Base-by-base conservation (phyloP, 2,113 vertebrate species). In the Cyprinodon tularosa region DNA sequence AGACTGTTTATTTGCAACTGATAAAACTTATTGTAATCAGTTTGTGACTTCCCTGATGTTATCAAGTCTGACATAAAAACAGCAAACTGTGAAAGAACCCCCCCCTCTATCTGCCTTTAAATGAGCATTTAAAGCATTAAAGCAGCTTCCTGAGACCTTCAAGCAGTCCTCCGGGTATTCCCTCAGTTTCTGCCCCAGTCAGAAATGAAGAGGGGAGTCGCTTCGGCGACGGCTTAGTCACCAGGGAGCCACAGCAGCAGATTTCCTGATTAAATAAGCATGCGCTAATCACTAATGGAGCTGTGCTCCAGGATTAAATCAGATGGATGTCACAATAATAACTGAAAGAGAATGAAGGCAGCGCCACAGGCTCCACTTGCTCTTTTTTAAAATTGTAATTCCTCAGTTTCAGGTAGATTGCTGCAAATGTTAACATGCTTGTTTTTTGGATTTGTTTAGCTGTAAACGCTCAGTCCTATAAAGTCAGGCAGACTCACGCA, bases 201-300 rank as follows among this genome's bases (percentile, higher is more conserved):
- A 85, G 76, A 45, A 86, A 82, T 68, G 72, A 72, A 67, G 62
- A 45, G 82, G 66, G 66, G 82, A 88, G 80, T 85, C 81, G 89
- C 86, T 80, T 59, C 79, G 80, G 73, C 7, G 29, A 59, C 82
- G 63, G 66, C 84, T 88, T 89, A 91, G 87, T 86, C 90, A 89
- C 39, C 53, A 61, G 80, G 77, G 83, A 89, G 72, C 80, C 71
- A 44, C 86, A 82, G 77, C 84, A 80, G 82, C 82, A 84, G 80
- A 90, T 87, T 82, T 85, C 81, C 80, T 88, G 89, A 92, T 92
- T 92, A 89, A 91, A 90, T 76, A 85, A 86, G 86, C 87, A 72
- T 84, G 79, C 76, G 36, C 64, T 91, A 88, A 91, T 91, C 84
- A 85, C 82, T 84, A 89, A 86, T 86, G 83, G 84, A 78, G 78